Evolutionary conservation across 1,140 invertebrate genomes (phyloP).

Genomic region (Oscheius sp.): DNA sequence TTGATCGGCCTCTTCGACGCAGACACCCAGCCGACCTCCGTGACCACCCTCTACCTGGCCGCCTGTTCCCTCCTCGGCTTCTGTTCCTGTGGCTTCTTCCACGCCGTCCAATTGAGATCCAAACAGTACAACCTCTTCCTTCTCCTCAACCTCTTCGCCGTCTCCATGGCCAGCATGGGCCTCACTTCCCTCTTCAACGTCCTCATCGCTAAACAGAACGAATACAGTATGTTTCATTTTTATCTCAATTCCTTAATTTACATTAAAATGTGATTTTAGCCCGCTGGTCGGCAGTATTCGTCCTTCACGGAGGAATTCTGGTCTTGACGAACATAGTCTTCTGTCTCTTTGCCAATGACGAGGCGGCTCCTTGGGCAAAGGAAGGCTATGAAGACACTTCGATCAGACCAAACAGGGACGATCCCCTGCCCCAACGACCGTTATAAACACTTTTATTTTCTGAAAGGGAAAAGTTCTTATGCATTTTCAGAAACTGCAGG

Average conservation of each 20-base stretch:
- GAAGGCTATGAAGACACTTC: constrained; percentile 32
- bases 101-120: constrained; percentile 10
- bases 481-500: too few relatives aligned
- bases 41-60: not conserved
- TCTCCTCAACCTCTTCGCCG: constrained; percentile 16
- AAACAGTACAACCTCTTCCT: constrained; percentile 23
- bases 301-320: constrained; percentile 15
- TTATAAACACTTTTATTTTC: too few relatives aligned
- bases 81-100: constrained; percentile 13
- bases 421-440: constrained; percentile 25
- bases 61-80: constrained; percentile 25
- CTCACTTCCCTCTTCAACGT: constrained; percentile 21
- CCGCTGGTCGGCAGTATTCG: constrained; percentile 17
- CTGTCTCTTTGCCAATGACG: constrained; percentile 11
- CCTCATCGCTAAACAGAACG: constrained; percentile 22
- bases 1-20: constrained; percentile 17
- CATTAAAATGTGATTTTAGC: constrained; percentile 3
- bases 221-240: constrained; percentile 21
- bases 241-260: not conserved
- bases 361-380: constrained; percentile 22
- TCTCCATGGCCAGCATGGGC: constrained; percentile 11
- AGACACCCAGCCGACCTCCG: not conserved
- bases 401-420: constrained; percentile 22
- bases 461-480: too few relatives aligned
- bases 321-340: constrained; percentile 17